Base-by-base conservation (phyloP, 2,888 invertebrate genomes). In the Synergus itoensis region DNA sequence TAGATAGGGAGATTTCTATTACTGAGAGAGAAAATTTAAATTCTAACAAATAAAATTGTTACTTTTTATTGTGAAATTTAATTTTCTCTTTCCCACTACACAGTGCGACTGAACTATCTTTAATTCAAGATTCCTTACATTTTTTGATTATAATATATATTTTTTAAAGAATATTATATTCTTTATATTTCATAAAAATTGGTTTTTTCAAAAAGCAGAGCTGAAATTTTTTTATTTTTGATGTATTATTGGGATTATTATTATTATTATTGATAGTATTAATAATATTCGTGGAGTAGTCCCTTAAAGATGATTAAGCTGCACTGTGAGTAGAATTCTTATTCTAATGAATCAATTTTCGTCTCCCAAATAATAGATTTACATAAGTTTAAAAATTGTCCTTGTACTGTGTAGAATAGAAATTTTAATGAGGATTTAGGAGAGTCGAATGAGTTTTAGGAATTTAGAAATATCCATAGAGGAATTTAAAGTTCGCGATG, bases 401-500 rank as follows among this genome's bases (percentile, higher is more conserved):
- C 53, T 16, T 53, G 53, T 53, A 73, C 16, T 53, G 48, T 53
- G 53, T 73, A 73, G 36, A 53, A 53, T 45, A 48, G 48, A 69
- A 69, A 21, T 69, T 16, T 14, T 48, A 16, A 48, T 45, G 18
- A 40, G 41, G 18, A 21, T 69, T 69, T 48, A 69, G 48, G 48
- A 21, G 43, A 48, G 12, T 21, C 48, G 45, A 21, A 67, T 43
- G 45, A 48, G 16, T 69, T 40, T 11, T 53, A 40, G 28, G 16
- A 53, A 73, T 73, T 73, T 73, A 53, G 40, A 53, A 14, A 43
- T 48, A 36, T 16, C 40, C n/a, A 1, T 73, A 73, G 48, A 73
- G 18, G 73, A 73, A 73, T 73, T 53, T 53, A 84, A 82, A 81
- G 86, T 77, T 86, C 81, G 75, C 77, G 85, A 80, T 86, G 83